Base-by-base conservation (phyloP, 2,113 vertebrate genomes). In the Larimichthys polyactis region DNA sequence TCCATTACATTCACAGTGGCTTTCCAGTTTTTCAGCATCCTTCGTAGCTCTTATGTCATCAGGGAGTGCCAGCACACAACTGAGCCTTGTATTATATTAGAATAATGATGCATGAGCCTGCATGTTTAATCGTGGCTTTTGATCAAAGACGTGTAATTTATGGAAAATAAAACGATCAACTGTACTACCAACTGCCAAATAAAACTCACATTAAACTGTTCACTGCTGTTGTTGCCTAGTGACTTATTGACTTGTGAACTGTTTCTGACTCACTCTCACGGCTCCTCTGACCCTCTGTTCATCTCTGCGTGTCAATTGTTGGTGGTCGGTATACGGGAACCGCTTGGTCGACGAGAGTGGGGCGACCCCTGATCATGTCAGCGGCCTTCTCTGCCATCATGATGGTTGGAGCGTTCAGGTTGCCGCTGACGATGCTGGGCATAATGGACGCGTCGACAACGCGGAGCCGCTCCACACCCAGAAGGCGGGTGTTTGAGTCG, bases 351-450 rank as follows among this genome's bases (percentile, higher is more conserved):
- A 78, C 68, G 11, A 98, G 97, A 0, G 92, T 51, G 2, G 96
- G 96, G 12, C 90, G 86, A 6, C 97, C 97, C 88, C 95, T 96
- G 80, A 99, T 98, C 19, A 96, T 91, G 87, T 99, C 98, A 0
- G 98, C 97, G 1, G 96, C 96, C 87, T 99, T 99, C 91, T 99
- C 98, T 1, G 98, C 98, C 0, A 99, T 95, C 98, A 99, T 99
- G 86, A 99, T 95, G 10, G 97, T 98, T 14, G 98, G 98, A 3
- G 97, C 96, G 0, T 99, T 99, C 27, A 99, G 87, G 91, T 99
- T 99, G 58, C 98, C 98, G 4, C 97, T 99, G 84, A 98, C 95
- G 15, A 99, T 20, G 14, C 97, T 99, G 82, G 98, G 98, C 97
- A 99, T 99, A 92, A 99, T 96, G 73, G 98, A 99, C 20, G 98